A percentile compares a stretch with the other conserved stretches of the same genome.
Evolutionary conservation across 2,797 vertebrate genomes (phyloP).

Genomic region (Salmo trutta): DNA sequence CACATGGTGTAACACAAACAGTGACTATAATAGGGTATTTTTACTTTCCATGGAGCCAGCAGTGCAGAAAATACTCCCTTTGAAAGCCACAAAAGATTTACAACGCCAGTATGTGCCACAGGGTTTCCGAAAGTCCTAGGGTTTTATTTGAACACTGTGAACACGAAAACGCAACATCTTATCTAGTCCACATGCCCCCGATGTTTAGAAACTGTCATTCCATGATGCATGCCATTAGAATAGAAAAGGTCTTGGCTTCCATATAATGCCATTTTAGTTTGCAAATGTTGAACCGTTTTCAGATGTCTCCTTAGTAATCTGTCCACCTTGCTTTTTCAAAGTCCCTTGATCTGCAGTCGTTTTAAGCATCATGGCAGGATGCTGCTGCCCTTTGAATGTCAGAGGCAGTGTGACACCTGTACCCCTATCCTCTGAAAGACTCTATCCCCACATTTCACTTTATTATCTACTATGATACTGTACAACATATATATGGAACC

Average conservation of each 20-base stretch:
- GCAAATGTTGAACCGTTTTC: slow-evolving; percentile 7
- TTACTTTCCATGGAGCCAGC: neutral
- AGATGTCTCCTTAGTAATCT: slow-evolving; percentile 27
- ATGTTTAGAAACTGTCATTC: neutral
- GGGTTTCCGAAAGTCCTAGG: neutral
- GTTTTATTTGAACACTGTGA: neutral
- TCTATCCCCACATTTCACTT: slow-evolving; percentile 4
- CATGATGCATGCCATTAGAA: neutral
- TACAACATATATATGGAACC: neutral
- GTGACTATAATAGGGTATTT: neutral
- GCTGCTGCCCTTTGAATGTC: slow-evolving; percentile 56
- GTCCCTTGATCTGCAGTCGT: slow-evolving; percentile 44
- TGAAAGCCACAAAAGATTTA: neutral
- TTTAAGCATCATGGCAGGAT: slow-evolving; percentile 42
- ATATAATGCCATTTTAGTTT: neutral
- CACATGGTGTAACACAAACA: neutral
- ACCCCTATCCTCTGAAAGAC: slow-evolving; percentile 32
- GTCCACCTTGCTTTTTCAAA: slow-evolving; percentile 41
- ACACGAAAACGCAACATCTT: neutral
- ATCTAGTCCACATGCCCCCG: neutral
- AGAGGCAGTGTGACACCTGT: slow-evolving; percentile 27
- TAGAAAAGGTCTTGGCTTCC: neutral
- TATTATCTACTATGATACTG: neutral
- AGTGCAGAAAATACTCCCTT: neutral
- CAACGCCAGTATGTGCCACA: neutral